Base-by-base conservation (phyloP, 2,113 vertebrate species). In the Ramphastos sulfuratus region DNA sequence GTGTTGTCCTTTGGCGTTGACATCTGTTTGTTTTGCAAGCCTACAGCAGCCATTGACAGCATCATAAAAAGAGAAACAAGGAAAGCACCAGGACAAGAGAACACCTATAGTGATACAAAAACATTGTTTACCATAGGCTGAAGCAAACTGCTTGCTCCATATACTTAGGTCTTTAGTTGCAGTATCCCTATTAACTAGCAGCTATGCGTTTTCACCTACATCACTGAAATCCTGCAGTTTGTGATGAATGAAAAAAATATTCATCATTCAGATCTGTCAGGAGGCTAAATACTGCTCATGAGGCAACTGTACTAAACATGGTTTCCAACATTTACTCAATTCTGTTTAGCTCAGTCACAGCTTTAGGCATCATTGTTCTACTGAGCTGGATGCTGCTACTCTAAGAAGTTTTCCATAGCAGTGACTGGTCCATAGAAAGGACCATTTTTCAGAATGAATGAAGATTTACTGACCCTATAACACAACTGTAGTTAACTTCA, bases 311-410 rank as follows among this genome's bases (percentile, higher is more conserved):
- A 90, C 54, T 67, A 79, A 87, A 88, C 30, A 13, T 58, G 84
- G n/a, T 60, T 90, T 93, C 61, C 31, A 59, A 86, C 85, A 46
- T 28, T n/a, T 91, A 37, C 71, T 95, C 20, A 7, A 11, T 84
- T 95, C 56, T 66, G 8, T 87, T 87, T 82, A 73, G 52, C 33
- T 97, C 71, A 28, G 13, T 72, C 60, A 72, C 64, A 95, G 92
- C 84, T 95, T 7, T 69, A 83, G 91, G 74, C 93, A 70, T 71
- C 85, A 18, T 90, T 93, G 86, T 93, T 94, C 89, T 82, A 37
- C 69, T 23, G 33, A 80, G 42, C 23, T 20, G 46, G 16, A n/a
- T 79, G 58, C 18, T 48, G 23, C 50, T 88, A 27, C 76, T 10
- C 1, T 73, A 77, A 65, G 30, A 92, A 27, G 15, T 92, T 90